Percentiles rank a stretch among this genome's conserved stretches.
These are phyloP conservation scores for Caenorhabditis imperialis DNA, from an alignment of 2,888 invertebrate genomes.

Conservation along the genomic window DNA sequence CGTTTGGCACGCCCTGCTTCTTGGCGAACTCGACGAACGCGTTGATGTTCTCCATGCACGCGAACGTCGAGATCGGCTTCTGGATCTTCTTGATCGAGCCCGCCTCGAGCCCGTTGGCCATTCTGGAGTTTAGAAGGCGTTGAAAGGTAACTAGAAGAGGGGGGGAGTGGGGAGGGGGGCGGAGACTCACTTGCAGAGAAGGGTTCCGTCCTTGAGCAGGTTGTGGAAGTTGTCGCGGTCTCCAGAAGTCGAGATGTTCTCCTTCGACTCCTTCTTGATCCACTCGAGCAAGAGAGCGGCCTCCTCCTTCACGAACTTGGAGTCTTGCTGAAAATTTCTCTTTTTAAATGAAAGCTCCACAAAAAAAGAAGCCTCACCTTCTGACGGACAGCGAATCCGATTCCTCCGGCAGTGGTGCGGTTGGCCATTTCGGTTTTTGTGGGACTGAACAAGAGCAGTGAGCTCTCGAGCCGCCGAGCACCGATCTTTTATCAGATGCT, in stretches of 20 bases:
- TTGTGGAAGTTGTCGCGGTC: conserved; percentile 94
- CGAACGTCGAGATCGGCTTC: conserved; percentile 91
- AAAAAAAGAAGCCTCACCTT: conserved; percentile 61
- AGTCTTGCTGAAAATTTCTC: conserved; percentile 86
- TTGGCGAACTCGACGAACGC: conserved; percentile 90
- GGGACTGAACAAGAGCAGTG: conserved; percentile 23
- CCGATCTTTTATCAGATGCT: conserved; percentile 46
- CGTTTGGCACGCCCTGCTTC: conserved; percentile 86
- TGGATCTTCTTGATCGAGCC: conserved; percentile 93
- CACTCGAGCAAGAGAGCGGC: conserved; percentile 93
- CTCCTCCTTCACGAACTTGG: conserved; percentile 95
- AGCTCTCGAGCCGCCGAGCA: conserved; percentile 5
- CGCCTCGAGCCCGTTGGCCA: conserved; percentile 89
- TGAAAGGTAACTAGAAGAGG: not conserved
- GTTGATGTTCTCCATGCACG: conserved; percentile 99
- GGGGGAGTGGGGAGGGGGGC: not conserved
- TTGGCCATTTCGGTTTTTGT: conserved; percentile 66
- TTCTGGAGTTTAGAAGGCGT: conserved; percentile 80
- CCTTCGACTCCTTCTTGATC: conserved; percentile 90
- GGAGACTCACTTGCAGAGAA: conserved; percentile 87
- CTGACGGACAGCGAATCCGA: conserved; percentile 75
- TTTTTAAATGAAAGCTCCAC: not conserved
- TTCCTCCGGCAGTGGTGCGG: conserved; percentile 77
- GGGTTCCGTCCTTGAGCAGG: conserved; percentile 89
- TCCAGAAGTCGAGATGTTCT: conserved; percentile 84